phyloP scores from a whole-genome alignment of 2,797 vertebrate species.

The Hydrolagus colliei region DNA sequence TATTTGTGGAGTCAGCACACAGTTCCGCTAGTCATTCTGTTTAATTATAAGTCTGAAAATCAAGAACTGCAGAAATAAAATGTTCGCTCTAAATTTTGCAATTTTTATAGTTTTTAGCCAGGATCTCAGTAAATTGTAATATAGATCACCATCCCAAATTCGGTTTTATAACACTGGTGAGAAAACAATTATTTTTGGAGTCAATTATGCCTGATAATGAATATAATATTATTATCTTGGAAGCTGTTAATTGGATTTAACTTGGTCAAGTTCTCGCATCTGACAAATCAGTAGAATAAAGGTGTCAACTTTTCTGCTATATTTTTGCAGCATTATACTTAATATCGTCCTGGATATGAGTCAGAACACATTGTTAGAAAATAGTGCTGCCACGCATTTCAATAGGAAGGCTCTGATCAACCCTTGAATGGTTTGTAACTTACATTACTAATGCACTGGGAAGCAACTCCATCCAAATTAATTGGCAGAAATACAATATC shows the following conservation, averaged over 20 bases:
- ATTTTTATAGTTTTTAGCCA: not conserved
- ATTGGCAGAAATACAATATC: constrained; percentile 23
- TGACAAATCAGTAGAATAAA: constrained; percentile 27
- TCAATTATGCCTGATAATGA: constrained; percentile 2
- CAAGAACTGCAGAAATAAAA: not conserved
- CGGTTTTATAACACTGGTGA: not conserved
- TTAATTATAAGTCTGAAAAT: not conserved
- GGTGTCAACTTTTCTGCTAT: constrained; percentile 15
- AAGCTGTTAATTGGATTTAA: constrained; percentile 29
- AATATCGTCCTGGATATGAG: not conserved
- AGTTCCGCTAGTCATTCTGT: not conserved
- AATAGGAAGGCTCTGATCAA: constrained; percentile 17
- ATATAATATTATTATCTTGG: not conserved
- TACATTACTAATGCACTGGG: constrained; percentile 27
- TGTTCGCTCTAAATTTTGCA: not conserved
- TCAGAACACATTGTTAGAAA: constrained; percentile 8
- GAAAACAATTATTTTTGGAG: constrained; percentile 20
- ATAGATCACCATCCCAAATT: not conserved
- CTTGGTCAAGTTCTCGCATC: constrained; percentile 9
- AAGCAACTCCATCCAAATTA: constrained; percentile 26
- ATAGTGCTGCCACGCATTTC: not conserved
- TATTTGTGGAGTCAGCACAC: not conserved
- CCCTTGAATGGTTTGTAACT: constrained; percentile 23
- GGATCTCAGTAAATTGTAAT: not conserved
- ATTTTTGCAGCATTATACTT: not conserved